A percentile compares a stretch with the other conserved stretches of the same genome.
These are phyloP conservation scores for Linnaemya tessellans DNA, from an alignment of 2,888 invertebrate genomes.

Conservation along the genomic window DNA sequence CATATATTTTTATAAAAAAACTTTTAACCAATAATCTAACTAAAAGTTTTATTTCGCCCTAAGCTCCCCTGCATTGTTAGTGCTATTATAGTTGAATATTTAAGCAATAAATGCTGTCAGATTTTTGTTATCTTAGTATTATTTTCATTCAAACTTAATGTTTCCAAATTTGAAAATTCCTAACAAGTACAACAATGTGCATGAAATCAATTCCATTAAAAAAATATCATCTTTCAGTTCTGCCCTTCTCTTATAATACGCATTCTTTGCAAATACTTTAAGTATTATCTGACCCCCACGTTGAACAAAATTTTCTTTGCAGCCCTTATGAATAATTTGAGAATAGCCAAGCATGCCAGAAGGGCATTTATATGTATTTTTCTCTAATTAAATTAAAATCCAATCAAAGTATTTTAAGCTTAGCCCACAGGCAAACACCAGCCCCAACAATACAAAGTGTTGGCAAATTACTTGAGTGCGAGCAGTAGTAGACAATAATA, in stretches of 20 bases:
- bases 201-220: not conserved
- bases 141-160: too few relatives aligned
- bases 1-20: too few relatives aligned
- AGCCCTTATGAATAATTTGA: not conserved
- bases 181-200: not conserved
- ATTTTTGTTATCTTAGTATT: too few relatives aligned
- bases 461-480: not conserved
- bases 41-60: too few relatives aligned
- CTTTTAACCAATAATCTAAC: too few relatives aligned
- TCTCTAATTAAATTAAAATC: slow-evolving; percentile 26
- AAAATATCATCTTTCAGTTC: slow-evolving; percentile 17
- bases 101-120: too few relatives aligned
- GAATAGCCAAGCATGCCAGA: not conserved
- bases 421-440: not conserved
- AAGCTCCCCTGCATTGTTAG: too few relatives aligned
- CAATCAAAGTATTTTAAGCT: slow-evolving; percentile 1
- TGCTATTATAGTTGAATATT: too few relatives aligned
- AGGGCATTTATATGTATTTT: not conserved
- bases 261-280: slow-evolving; percentile 11
- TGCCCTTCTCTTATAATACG: not conserved
- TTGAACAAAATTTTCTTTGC: slow-evolving; percentile 2
- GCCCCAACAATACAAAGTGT: slow-evolving; percentile 10
- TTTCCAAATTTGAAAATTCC: not conserved
- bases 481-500: not conserved
- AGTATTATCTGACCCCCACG: not conserved